Evolutionary conservation across 2,113 vertebrate genomes (phyloP).

Genomic region (Phrynosoma blainvillii): DNA sequence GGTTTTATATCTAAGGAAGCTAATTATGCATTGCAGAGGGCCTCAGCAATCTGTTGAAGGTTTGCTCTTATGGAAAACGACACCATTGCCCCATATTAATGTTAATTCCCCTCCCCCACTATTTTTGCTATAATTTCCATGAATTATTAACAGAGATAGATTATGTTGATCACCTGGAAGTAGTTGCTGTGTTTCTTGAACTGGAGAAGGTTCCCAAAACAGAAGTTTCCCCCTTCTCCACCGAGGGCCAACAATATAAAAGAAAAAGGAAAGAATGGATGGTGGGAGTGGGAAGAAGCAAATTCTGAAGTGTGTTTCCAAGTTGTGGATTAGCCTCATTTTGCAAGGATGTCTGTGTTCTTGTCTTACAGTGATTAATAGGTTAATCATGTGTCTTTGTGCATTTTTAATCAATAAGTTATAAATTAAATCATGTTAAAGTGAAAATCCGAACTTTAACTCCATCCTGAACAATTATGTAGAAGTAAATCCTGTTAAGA

Average conservation of each 20-base stretch:
- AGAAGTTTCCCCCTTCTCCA: too few species aligned
- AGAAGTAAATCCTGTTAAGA: accelerated
- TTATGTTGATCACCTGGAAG: not conserved
- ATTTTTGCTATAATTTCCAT: not conserved
- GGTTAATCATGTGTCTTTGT: not conserved
- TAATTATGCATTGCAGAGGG: not conserved
- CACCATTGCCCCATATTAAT: too few species aligned
- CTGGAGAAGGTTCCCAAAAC: not conserved
- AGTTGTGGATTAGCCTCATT: not conserved
- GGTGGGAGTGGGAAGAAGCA: not conserved
- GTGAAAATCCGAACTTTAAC: conserved; percentile 1
- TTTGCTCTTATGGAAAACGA: too few species aligned
- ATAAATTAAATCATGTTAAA: not conserved
- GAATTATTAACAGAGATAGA: not conserved
- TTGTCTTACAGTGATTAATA: not conserved
- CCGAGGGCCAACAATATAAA: not conserved
- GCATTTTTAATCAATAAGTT: accelerated
- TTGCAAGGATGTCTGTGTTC: not conserved
- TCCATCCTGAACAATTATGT: not conserved
- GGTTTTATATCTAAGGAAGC: too few species aligned
- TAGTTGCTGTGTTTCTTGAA: not conserved
- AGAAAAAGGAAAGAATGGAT: not conserved
- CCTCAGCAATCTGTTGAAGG: too few species aligned
- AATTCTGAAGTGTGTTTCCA: not conserved
- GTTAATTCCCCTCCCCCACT: too few species aligned